Evolutionary conservation across 2,888 invertebrate genomes (phyloP), one percentile per base, ranked within the genome.

Genomic region (Epirrhoe tristata): DNA sequence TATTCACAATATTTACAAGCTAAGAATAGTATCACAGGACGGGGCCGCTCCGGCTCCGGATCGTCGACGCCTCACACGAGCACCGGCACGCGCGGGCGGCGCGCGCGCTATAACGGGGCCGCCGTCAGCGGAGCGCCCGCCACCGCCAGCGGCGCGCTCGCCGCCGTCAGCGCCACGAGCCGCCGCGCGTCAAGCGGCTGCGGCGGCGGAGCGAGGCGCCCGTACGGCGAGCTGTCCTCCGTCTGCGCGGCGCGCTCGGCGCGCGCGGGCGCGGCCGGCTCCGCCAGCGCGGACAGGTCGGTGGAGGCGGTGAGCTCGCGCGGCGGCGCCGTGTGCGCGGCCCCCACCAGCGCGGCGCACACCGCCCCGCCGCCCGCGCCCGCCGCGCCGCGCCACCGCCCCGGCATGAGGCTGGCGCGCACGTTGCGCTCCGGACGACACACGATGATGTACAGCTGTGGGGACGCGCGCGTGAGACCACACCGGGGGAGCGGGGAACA

Each of bases 381-480:
- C 12, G 76, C 72, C 55, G 58, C 77, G 12, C 80, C 75, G 54
- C 90, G 83, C 88, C 89, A 89, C 31, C 81, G 81, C 43, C 81
- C 71, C 52, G 89, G 82, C 89, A 87, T 85, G 68, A 90, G 77
- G 67, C 81, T 83, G 3, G 84, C 88, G 59, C 90, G 89, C 68
- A 90, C 89, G 79, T 91, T 90, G 65, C 91, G 88, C 76, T 91
- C 90, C 69, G 91, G 91, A 0, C 87, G 85, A 39, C 87, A 79
- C 57, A 90, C 66, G 50, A 91, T 91, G 70, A 91, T 90, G 74
- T 91, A 90, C 77, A 91, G 72, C 91, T 91, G 79, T 0, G 57
- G 62, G 16, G 10, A 16, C 24, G 16, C 10, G 48, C 12, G 95
- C 63, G 98, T 93, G 14, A 97, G 96, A 71, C 98, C 97, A 90